Evolutionary conservation across 1,140 invertebrate genomes (phyloP).

Genomic region (Drosophila mauritiana): DNA sequence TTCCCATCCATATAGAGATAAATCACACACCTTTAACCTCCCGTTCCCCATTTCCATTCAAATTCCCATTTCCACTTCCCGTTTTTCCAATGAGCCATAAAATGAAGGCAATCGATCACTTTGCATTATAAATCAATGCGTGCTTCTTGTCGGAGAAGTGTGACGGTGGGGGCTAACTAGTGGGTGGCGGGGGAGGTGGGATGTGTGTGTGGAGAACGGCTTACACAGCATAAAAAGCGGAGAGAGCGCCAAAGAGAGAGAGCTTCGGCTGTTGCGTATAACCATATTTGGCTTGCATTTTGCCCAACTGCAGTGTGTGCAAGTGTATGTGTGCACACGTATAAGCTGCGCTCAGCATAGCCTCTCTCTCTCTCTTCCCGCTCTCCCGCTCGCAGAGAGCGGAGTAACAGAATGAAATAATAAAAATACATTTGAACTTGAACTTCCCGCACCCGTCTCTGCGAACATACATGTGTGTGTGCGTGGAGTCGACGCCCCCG

Average conservation of each 20-base stretch:
- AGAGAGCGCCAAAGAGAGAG: conserved; percentile 10
- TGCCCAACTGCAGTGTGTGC: conserved; percentile 55
- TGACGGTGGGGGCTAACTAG: not conserved
- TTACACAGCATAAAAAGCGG: conserved; percentile 6
- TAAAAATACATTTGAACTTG: conserved; percentile 81
- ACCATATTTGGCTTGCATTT: conserved; percentile 80
- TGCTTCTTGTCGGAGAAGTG: not conserved
- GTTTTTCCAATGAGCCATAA: conserved; percentile 38
- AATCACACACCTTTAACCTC: conserved; percentile 45
- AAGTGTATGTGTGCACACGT: conserved; percentile 1
- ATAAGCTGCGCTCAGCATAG: not conserved
- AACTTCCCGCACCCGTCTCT: conserved; percentile 65
- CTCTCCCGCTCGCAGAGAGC: not conserved
- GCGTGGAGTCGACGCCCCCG: conserved; percentile 35
- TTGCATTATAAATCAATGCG: conserved; percentile 43
- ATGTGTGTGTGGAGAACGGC: conserved; percentile 9
- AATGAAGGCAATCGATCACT: conserved; percentile 46
- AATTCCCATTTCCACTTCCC: conserved; percentile 33
- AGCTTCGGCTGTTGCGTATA: conserved; percentile 60
- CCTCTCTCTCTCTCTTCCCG: not conserved
- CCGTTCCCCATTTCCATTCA: conserved; percentile 5
- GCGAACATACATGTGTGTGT: not conserved
- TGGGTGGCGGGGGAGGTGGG: too few species aligned
- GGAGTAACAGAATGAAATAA: conserved; percentile 45
- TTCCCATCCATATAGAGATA: conserved; percentile 1